Base-by-base conservation (phyloP, 2,888 invertebrate species). In the Troides aeacus region DNA sequence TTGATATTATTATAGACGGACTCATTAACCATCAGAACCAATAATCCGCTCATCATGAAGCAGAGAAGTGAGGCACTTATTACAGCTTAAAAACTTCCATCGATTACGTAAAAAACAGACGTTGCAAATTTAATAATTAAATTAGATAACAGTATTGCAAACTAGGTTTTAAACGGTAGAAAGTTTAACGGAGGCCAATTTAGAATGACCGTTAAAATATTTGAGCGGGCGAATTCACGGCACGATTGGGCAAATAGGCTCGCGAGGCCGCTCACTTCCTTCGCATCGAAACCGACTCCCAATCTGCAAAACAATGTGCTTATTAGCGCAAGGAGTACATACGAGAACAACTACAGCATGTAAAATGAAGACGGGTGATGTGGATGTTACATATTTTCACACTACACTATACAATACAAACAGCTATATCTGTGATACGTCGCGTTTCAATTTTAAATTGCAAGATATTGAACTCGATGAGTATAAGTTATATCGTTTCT, bases 231-330 rank as follows among this genome's bases (percentile, higher is more conserved):
- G 77, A 80, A 89, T 87, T 89, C 89, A 77, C 68, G 56, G 74
- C 87, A 86, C 88, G 85, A 79, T 76, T 81, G 74, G 83, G 84
- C 84, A 82, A 84, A 89, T 86, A 88, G 84, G 84, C 78, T 69
- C 64, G 72, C 86, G 87, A 89, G 89, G 89, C 84, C 89, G 77
- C 81, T 85, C 84, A 84, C 87, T 86, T 86, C 87, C 85, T 81
- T 76, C 73, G 72, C 74, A 74, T 67, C 74, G 75, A 69, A 74
- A 77, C 79, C 80, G 81, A 80, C 80, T 77, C 76, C 73, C 73
- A 72, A 73, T 74, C 71, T 74, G 74, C 73, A 74, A 66, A 73
- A 74, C 74, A 73, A 72, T 74, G 72, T 71, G 74, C 71, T 72
- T 72, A 75, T 77, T 75, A 75, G 71, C 70, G 73, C 71, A 73